phyloP scores from a whole-genome alignment of 2,888 invertebrate genomes.

The Eristalinus sepulchralis region DNA sequence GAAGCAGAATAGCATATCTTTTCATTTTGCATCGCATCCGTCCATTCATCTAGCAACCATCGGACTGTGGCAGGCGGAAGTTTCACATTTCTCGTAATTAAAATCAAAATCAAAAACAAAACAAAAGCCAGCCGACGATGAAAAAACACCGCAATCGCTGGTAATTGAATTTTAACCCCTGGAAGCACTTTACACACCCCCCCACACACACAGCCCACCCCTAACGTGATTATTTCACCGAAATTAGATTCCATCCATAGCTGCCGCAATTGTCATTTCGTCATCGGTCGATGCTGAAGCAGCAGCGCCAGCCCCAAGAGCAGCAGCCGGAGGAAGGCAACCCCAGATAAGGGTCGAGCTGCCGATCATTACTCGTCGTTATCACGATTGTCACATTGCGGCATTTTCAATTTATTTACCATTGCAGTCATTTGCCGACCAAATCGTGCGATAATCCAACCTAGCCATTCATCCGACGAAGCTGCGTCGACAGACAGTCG shows the following conservation, averaged over 20 bases:
- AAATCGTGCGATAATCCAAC: constrained; percentile 20
- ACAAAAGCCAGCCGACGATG: background rate
- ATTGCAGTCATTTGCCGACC: constrained; percentile 9
- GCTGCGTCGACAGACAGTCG: background rate
- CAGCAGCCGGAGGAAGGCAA: background rate
- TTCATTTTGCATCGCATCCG: too few species aligned
- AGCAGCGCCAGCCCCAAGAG: background rate
- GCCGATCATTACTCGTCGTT: constrained; percentile 30
- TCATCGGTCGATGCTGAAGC: background rate
- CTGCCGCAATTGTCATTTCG: constrained; percentile 27
- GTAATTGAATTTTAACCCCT: constrained; percentile 48
- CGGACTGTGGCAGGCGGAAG: background rate
- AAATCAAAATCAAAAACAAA: background rate
- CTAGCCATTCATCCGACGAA: background rate
- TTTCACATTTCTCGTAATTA: constrained; percentile 6
- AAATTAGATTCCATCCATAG: constrained; percentile 28
- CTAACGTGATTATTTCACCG: constrained; percentile 19
- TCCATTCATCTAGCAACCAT: background rate
- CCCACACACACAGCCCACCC: background rate
- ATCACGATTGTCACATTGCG: constrained; percentile 45
- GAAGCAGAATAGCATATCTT: background rate
- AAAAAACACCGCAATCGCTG: background rate
- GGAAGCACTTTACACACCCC: background rate
- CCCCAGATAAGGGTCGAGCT: constrained; percentile 8
- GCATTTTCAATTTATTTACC: constrained; percentile 51